Percentiles rank a stretch among this genome's conserved stretches.
Evolutionary conservation across 1,140 invertebrate genomes (phyloP).

Genomic region (Leptinotarsa undecemlineata): DNA sequence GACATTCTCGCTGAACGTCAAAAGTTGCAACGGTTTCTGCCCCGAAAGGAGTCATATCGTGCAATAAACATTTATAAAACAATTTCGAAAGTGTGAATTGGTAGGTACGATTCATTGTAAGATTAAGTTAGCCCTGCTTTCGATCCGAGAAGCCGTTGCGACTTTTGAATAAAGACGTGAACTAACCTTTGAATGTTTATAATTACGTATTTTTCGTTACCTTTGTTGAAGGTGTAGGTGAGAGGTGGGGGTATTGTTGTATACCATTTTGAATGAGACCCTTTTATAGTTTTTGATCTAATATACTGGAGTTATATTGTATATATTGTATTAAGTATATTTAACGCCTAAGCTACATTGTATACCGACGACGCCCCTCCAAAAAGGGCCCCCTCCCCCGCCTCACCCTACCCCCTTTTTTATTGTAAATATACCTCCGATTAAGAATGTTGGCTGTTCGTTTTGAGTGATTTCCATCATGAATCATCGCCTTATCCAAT

Average conservation of each 20-base stretch:
- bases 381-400: conserved; percentile 24
- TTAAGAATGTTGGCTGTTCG: conserved; percentile 56
- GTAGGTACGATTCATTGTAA: not conserved
- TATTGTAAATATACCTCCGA: conserved; percentile 54
- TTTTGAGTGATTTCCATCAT: conserved; percentile 58
- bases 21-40: no score
- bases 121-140: not conserved
- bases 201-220: conserved; percentile 45
- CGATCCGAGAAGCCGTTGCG: not conserved
- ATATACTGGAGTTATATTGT: conserved; percentile 47
- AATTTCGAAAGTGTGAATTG: not conserved
- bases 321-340: conserved; percentile 47
- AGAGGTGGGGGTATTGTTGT: conserved; percentile 37
- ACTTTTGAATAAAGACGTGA: not conserved
- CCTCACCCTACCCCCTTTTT: conserved; percentile 22
- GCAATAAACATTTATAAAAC: conserved; percentile 11
- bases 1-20: not conserved
- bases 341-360: conserved; percentile 45
- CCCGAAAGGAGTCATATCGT: not conserved
- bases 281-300: conserved; percentile 48
- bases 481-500: conserved; percentile 58
- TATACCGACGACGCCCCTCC: conserved; percentile 40
- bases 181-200: conserved; percentile 25
- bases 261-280: conserved; percentile 46
- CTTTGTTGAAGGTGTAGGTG: conserved; percentile 46